A percentile compares a stretch with the other conserved stretches of the same genome.
These are phyloP conservation scores for Cassiopea xamachana DNA, from an alignment of 30 jellyfish, hydroid and myxozoan species.

Conservation along the genomic window DNA sequence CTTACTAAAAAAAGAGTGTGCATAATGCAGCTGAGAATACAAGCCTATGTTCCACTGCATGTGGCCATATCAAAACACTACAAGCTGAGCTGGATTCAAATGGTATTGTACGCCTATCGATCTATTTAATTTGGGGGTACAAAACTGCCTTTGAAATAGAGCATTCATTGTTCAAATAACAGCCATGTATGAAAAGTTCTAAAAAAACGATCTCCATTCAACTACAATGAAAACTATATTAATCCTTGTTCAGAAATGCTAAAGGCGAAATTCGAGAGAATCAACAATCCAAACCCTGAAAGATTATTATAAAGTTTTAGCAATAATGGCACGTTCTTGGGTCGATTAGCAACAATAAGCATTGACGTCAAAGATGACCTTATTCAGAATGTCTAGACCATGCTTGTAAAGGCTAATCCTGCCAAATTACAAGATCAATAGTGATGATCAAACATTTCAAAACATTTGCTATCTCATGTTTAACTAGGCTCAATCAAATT, in stretches of 20 bases:
- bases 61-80: too few species aligned
- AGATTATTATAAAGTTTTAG: not conserved
- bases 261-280: not conserved
- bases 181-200: not conserved
- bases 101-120: not conserved
- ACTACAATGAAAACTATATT: not conserved
- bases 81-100: too few species aligned
- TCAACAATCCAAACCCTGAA: not conserved
- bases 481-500: not conserved
- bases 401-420: not conserved
- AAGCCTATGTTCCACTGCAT: too few species aligned
- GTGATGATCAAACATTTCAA: not conserved
- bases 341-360: not conserved
- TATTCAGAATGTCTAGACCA: not conserved
- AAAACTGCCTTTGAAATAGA: not conserved
- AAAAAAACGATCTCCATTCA: not conserved
- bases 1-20: too few species aligned
- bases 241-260: not conserved
- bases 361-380: slow-evolving; percentile 4
- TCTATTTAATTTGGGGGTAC: not conserved
- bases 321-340: not conserved
- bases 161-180: not conserved
- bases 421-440: not conserved
- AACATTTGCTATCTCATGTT: not conserved
- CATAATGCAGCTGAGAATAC: too few species aligned